A percentile compares a stretch with the other conserved stretches of the same genome.
Evolutionary conservation across 2,888 invertebrate genomes (phyloP).

Genomic region (Ditylenchus weischeri): DNA sequence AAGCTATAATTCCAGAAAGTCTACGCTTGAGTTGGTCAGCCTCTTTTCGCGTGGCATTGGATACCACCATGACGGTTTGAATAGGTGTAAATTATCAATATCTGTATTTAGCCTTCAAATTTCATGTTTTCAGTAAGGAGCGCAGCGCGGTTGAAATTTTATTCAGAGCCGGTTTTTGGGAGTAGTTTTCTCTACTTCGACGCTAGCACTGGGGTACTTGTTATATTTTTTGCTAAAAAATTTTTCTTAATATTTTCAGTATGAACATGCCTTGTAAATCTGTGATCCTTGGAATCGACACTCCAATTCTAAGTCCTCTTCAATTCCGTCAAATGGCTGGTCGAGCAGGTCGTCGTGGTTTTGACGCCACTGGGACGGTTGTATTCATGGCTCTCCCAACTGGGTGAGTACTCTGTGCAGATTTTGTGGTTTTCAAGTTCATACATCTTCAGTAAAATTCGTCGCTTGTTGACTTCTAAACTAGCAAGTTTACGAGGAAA

Average conservation of each 20-base stretch:
- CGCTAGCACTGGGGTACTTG: conserved; percentile 51
- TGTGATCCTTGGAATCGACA: conserved; percentile 56
- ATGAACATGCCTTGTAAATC: conserved; percentile 59
- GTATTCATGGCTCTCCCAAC: conserved; percentile 57
- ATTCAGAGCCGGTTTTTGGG: conserved; percentile 55
- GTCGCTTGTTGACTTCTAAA: conserved; percentile 55
- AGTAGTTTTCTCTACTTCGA: conserved; percentile 54
- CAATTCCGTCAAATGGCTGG: conserved; percentile 58
- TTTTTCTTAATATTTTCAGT: conserved; percentile 30
- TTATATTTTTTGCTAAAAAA: not conserved
- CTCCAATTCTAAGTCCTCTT: conserved; percentile 50
- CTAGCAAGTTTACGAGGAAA: conserved; percentile 56
- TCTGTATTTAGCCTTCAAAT: too few species aligned
- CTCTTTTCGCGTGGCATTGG: conserved; percentile 58
- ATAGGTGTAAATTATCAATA: conserved; percentile 13
- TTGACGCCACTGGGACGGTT: conserved; percentile 55
- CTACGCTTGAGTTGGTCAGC: too few species aligned
- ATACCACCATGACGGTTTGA: conserved; percentile 55
- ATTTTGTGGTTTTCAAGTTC: not conserved
- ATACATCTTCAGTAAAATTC: conserved; percentile 48
- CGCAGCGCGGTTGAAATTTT: conserved; percentile 56
- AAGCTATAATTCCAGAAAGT: too few species aligned
- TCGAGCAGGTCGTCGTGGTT: conserved; percentile 58
- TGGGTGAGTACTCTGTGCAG: conserved; percentile 35
- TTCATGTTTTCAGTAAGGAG: conserved; percentile 28